phyloP scores from a whole-genome alignment of 2,797 vertebrate species.

The Spondyliosoma cantharus region DNA sequence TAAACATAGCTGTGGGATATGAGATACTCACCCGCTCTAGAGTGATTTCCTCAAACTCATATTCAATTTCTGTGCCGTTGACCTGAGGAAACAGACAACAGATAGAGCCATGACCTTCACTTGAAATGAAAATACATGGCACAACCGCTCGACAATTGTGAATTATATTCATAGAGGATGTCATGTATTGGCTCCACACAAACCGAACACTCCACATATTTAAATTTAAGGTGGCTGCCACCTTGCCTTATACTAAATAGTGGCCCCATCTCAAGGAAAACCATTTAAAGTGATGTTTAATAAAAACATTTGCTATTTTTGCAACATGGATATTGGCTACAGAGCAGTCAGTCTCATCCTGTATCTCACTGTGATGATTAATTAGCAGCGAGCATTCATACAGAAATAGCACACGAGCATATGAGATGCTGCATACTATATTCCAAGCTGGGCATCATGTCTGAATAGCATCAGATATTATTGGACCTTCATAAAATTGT shows the following conservation, averaged over 20 bases:
- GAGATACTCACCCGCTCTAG: constrained; percentile 92
- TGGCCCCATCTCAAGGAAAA: constrained; percentile 11
- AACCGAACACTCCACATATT: not conserved
- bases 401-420: constrained; percentile 36
- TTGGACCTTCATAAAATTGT: not conserved
- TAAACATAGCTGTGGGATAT: constrained; percentile 6
- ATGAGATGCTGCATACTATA: constrained; percentile 25
- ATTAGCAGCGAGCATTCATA: constrained; percentile 50
- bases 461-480: constrained; percentile 31
- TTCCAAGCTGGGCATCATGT: constrained; percentile 7
- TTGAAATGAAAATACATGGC: not conserved
- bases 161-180: not conserved
- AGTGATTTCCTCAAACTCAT: constrained; percentile 99
- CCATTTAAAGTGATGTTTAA: constrained; percentile 26
- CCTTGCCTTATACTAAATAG: constrained; percentile 20
- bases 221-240: constrained; percentile 2
- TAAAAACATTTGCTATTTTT: constrained; percentile 47
- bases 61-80: constrained; percentile 98
- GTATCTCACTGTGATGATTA: constrained; percentile 54
- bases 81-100: constrained; percentile 82
- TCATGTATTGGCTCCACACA: not conserved
- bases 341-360: constrained; percentile 24
- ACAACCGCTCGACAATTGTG: not conserved
- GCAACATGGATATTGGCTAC: constrained; percentile 4
- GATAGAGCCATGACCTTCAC: constrained; percentile 1